These are phyloP conservation scores for Drosophila miranda DNA, from an alignment of 1,140 invertebrate genomes.

Conservation along the genomic window DNA sequence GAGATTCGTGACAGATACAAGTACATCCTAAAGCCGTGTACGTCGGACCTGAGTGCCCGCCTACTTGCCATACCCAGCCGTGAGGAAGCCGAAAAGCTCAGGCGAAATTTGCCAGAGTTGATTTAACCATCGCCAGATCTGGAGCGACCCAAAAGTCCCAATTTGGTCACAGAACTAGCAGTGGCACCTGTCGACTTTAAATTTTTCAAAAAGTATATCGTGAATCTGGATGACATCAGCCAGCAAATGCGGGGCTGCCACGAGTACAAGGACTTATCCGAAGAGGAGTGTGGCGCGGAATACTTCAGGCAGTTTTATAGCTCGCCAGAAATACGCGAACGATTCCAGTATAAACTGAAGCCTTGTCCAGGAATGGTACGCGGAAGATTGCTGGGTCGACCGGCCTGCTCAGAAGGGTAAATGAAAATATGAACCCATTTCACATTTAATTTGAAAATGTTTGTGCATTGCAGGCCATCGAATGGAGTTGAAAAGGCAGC, in stretches of 20 bases:
- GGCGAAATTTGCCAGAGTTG: not conserved
- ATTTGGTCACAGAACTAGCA: not conserved
- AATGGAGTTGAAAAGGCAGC: too few relatives aligned
- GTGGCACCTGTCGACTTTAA: conserved; percentile 15
- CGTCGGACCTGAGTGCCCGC: not conserved
- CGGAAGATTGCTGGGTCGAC: not conserved
- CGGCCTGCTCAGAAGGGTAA: not conserved
- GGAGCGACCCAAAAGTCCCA: too few relatives aligned
- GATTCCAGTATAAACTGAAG: conserved; percentile 17
- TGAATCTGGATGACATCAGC: conserved; percentile 26
- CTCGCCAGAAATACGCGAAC: conserved; percentile 16
- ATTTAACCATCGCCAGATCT: too few relatives aligned
- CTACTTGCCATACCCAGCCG: conserved; percentile 24
- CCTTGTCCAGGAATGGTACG: conserved; percentile 30
- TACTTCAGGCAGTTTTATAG: conserved; percentile 38
- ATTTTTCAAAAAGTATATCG: conserved; percentile 20
- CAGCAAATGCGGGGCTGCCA: conserved; percentile 19
- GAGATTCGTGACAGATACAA: conserved; percentile 43
- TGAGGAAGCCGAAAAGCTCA: not conserved
- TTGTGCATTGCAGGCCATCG: too few relatives aligned
- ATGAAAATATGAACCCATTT: not conserved
- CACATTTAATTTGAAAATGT: not conserved
- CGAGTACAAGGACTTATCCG: conserved; percentile 9
- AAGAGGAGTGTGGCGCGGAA: not conserved
- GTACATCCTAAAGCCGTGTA: conserved; percentile 11